Conservation (phyloP, 2,888 invertebrate genomes). For the Pammene aurita region DNA sequence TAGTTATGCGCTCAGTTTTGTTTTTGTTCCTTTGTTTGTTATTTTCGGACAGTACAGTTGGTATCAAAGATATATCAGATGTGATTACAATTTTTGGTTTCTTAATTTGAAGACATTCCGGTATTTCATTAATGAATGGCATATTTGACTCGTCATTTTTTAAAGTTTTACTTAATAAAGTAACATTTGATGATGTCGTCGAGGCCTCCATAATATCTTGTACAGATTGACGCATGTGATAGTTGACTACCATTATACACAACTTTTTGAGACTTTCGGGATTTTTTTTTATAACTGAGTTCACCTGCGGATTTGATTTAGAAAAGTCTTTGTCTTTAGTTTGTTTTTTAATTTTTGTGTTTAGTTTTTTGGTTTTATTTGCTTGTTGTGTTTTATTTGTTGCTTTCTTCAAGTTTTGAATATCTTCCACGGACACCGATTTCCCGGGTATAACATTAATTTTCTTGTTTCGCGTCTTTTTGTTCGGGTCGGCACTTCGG, state of each 20-base stretch:
- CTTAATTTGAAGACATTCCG: slow-evolving; percentile 8
- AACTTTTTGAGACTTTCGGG: slow-evolving; percentile 15
- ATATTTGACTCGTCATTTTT: not conserved
- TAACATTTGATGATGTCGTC: not conserved
- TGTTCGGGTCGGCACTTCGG: slow-evolving; percentile 41
- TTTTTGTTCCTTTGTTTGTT: slow-evolving; percentile 11
- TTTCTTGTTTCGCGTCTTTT: slow-evolving; percentile 44
- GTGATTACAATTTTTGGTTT: slow-evolving; percentile 6
- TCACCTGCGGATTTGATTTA: slow-evolving; percentile 2
- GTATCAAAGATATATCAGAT: slow-evolving; percentile 10
- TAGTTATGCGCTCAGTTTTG: slow-evolving; percentile 12
- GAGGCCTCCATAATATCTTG: not conserved
- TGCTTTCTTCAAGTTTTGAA: slow-evolving; percentile 7
- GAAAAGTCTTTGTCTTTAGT: not conserved
- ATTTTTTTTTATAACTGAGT: not conserved
- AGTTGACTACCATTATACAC: slow-evolving; percentile 7
- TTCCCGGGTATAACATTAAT: slow-evolving; percentile 41
- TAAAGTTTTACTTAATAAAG: not conserved
- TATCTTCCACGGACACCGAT: slow-evolving; percentile 30
- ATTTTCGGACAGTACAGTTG: slow-evolving; percentile 7
- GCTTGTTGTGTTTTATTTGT: not conserved
- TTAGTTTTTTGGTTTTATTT: not conserved
- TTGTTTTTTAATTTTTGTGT: slow-evolving; percentile 1
- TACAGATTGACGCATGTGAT: slow-evolving; percentile 1
- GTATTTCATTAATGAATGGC: slow-evolving; percentile 4